Percentiles rank a stretch among this genome's conserved stretches.
phyloP scores from a whole-genome alignment of 2,113 vertebrate genomes.

The Cyprinodon tularosa region DNA sequence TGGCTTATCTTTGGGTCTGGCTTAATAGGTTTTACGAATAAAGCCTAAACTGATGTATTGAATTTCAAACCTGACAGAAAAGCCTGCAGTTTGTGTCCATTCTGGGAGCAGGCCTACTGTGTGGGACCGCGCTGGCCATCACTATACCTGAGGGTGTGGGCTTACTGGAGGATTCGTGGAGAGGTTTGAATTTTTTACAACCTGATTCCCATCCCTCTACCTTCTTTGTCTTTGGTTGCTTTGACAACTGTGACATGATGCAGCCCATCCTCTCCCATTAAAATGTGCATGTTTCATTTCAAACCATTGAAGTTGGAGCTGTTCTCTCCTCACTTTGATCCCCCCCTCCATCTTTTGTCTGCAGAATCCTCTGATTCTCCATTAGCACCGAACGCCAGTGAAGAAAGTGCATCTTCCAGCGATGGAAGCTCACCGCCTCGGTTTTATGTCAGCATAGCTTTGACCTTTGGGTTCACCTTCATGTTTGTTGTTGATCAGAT shows the following conservation, averaged over 20 bases:
- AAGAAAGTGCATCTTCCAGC: constrained; percentile 1
- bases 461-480: constrained; percentile 81
- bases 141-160: constrained; percentile 80
- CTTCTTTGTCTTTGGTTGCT: neutral
- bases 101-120: constrained; percentile 79
- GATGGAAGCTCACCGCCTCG: constrained; percentile 54
- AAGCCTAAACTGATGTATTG: neutral
- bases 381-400: constrained; percentile 39
- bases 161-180: constrained; percentile 66
- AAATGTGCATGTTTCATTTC: constrained; percentile 11
- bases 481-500: constrained; percentile 85
- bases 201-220: neutral
- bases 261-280: neutral
- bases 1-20: no score
- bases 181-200: constrained; percentile 24
- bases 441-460: constrained; percentile 76
- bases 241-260: neutral
- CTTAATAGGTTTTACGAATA: neutral
- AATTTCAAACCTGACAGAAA: constrained; percentile 46
- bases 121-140: constrained; percentile 74
- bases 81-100: constrained; percentile 79
- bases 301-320: constrained; percentile 5
- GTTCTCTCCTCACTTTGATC: neutral
- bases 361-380: constrained; percentile 56
- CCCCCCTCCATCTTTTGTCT: constrained; percentile 15